Base-by-base conservation (phyloP, 2,888 invertebrate species). In the Leptopilina syphax region DNA sequence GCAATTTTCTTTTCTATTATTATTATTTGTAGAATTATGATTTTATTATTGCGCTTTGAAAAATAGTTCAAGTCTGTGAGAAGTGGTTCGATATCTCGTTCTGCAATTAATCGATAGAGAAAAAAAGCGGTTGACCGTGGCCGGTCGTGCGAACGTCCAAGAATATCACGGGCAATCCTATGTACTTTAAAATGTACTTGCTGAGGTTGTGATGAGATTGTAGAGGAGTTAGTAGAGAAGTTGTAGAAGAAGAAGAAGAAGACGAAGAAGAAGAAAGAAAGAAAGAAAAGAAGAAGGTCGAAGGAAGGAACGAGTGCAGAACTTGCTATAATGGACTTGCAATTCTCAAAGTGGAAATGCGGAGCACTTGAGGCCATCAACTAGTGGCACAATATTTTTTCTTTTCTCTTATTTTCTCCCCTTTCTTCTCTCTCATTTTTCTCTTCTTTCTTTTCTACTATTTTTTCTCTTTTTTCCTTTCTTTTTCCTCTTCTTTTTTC, bases 321-420 rank as follows among this genome's bases (percentile, higher is more conserved):
- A 78, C 82, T 82, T 82, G 82, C 80, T 80, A 80, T 83, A 84
- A 85, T 84, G 83, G 83, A 82, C 83, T 86, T 81, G 83, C 80
- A 85, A 84, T 84, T 57, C 73, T 85, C 84, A 84, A 88, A 88
- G 89, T 88, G 85, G 88, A 86, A 88, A 88, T 87, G 83, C 88
- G 88, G 89, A 89, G 87, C 89, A 89, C 85, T 83, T 83, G 88
- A 83, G 88, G 88, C 88, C 88, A 85, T 44, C 83, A 87, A 86
- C 87, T 87, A 89, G 86, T 89, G 84, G 88, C 86, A 88, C 89
- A 88, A 85, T 57, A 57, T 34, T 73, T n/a, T 24, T 63, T 50
- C 3, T 10, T 50, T 50, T 50, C 8, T 44, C 44, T 47, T 9
- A 47, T 47, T 47, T 47, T 85, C 82, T 86, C 83, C 84, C 84